Conservation (phyloP, 1,140 invertebrate genomes). For the Drosophila hydei region DNA sequence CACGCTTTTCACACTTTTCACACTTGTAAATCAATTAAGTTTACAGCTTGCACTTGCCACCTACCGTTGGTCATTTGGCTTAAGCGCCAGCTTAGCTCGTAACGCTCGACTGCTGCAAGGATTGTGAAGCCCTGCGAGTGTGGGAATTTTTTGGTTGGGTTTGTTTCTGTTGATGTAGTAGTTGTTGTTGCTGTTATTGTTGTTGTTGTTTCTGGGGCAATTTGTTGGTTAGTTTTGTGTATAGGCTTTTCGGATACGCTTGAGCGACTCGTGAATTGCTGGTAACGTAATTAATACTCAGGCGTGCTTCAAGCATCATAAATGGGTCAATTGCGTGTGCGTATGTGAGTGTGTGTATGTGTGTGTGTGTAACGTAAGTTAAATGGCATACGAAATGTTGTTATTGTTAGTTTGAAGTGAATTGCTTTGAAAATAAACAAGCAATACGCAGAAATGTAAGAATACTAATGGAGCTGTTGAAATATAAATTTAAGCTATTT, state of each 20-base stretch:
- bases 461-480: conserved; percentile 6
- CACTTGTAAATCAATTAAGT: conserved; percentile 81
- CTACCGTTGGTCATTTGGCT: conserved; percentile 73
- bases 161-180: conserved; percentile 47
- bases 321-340: conserved; percentile 41
- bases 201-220: conserved; percentile 27
- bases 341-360: conserved; percentile 1
- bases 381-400: conserved; percentile 52
- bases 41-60: conserved; percentile 57
- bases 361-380: conserved; percentile 21
- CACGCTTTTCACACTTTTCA: conserved; percentile 66
- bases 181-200: conserved; percentile 2
- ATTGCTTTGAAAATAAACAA: conserved; percentile 12
- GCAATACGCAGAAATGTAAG: background rate
- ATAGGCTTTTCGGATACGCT: conserved; percentile 65
- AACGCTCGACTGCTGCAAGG: conserved; percentile 60
- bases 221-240: conserved; percentile 45
- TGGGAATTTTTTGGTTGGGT: conserved; percentile 62
- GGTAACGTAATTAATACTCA: conserved; percentile 72
- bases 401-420: conserved; percentile 36
- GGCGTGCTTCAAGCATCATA: conserved; percentile 30
- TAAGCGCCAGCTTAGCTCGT: conserved; percentile 68
- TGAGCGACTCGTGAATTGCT: conserved; percentile 65
- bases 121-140: conserved; percentile 68
- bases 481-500: conserved; percentile 13